Evolutionary conservation across 2,888 invertebrate genomes (phyloP), one percentile per base, ranked within the genome.

Genomic region (Cylindroiulus punctatus): DNA sequence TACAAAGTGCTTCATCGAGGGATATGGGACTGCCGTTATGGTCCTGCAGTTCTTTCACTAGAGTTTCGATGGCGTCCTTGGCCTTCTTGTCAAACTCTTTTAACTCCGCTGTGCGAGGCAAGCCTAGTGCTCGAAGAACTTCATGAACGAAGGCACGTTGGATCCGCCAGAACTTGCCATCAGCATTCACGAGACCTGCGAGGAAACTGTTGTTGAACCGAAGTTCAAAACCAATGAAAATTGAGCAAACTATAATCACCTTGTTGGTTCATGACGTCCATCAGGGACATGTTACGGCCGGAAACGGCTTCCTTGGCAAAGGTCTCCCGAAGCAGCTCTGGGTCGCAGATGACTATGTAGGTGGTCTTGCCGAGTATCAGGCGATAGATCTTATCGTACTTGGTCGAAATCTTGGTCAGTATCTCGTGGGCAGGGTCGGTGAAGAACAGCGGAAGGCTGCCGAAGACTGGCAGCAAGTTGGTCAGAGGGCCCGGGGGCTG

Each of bases 151-250:
- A 94, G 89, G 94, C 94, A 87, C 97, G 93, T 89, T 97, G 96
- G 89, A 96, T 95, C 90, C 93, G 94, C 97, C 97, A 97, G 26
- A 94, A 91, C 1, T 93, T 93, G 0, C 96, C 96, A 90, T 96
- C 95, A 1, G 96, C 94, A 89, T 96, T 95, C 89, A 97, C 95
- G 30, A 97, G 91, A 88, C 97, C 97, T 97, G 30, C 42, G 30
- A 76, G 36, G 7, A 7, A 36, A 36, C 3, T 36, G 2, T 36
- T 7, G 36, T 36, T 36, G 7, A 36, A 36, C 36, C 36, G 7
- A n/a, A n/a, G n/a, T n/a, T n/a, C 36, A 36, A 36, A 36, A 2
- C 2, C 7, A 4, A 22, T 19, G 22, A 22, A 57, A 57, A 22
- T 22, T 36, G 7, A 36, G 7, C 36, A 36, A 7, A 36, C 7